Evolutionary conservation across 2,113 vertebrate species (phyloP).

Genomic region (Aptenodytes patagonicus): DNA sequence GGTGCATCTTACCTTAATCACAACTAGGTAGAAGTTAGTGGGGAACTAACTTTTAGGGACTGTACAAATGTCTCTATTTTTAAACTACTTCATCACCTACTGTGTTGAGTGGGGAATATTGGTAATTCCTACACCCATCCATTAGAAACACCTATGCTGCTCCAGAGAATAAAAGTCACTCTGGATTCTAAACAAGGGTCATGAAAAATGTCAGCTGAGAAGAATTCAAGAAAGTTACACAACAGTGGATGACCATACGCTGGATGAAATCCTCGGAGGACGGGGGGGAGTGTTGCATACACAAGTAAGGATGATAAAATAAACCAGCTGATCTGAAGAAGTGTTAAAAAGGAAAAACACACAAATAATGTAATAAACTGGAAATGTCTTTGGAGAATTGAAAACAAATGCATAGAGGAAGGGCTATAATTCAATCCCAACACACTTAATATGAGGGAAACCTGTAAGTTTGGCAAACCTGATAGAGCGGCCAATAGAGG

Average conservation of each 20-base stretch:
- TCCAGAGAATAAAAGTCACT: background rate
- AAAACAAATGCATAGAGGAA: background rate
- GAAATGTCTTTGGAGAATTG: background rate
- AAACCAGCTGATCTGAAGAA: background rate
- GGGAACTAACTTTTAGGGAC: background rate
- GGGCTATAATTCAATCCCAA: background rate
- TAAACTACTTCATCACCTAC: background rate
- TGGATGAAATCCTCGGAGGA: background rate
- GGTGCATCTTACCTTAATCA: background rate
- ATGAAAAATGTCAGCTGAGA: background rate
- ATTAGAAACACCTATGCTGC: background rate
- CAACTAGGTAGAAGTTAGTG: background rate
- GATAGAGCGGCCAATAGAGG: background rate
- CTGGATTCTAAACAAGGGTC: background rate
- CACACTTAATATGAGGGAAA: background rate
- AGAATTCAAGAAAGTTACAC: background rate
- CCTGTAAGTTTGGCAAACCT: background rate
- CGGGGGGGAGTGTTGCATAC: background rate
- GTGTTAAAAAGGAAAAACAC: background rate
- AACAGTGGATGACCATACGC: background rate
- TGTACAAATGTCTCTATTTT: background rate
- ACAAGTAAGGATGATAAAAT: background rate
- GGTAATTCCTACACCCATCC: background rate
- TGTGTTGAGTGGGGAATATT: background rate
- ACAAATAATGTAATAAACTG: background rate